Conservation (phyloP, 2,797 vertebrate genomes). For the Phrynocephalus forsythii region DNA sequence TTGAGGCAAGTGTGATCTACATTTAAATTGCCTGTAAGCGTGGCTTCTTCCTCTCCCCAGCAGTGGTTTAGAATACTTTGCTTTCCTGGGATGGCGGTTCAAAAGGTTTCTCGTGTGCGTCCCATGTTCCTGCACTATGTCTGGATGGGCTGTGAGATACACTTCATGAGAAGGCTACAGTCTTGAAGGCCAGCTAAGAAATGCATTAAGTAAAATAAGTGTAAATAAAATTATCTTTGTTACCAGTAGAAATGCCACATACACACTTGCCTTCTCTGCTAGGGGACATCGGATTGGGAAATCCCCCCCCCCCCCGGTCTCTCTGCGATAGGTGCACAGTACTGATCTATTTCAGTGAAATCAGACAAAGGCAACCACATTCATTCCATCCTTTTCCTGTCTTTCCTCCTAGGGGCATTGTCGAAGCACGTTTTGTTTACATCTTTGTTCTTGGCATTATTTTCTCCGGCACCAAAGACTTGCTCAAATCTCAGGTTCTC, state of each 20-base stretch:
- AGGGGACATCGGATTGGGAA: no score
- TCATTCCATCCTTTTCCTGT: conserved; percentile 25
- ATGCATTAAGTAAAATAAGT: not conserved
- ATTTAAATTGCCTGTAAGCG: not conserved
- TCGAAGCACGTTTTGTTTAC: conserved; percentile 94
- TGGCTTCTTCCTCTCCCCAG: not conserved
- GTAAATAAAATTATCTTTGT: not conserved
- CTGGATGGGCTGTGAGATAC: not conserved
- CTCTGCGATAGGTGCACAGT: not conserved
- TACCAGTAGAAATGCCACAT: not conserved
- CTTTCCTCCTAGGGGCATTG: conserved; percentile 85
- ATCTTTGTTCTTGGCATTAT: conserved; percentile 94
- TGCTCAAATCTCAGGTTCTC: conserved; percentile 89
- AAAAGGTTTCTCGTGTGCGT: not conserved
- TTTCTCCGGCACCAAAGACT: conserved; percentile 91
- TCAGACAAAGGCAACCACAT: not conserved
- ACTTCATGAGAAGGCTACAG: not conserved
- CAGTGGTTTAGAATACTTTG: not conserved
- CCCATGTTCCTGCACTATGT: not conserved
- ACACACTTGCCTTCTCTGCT: not conserved
- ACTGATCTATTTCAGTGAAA: not conserved
- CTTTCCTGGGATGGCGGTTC: no score
- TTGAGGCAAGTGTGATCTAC: not conserved
- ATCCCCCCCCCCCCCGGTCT: not conserved
- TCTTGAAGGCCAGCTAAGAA: not conserved